A percentile compares a stretch with the other conserved stretches of the same genome.
phyloP scores from a whole-genome alignment of 1,140 invertebrate species.

The Drosophila hydei region DNA sequence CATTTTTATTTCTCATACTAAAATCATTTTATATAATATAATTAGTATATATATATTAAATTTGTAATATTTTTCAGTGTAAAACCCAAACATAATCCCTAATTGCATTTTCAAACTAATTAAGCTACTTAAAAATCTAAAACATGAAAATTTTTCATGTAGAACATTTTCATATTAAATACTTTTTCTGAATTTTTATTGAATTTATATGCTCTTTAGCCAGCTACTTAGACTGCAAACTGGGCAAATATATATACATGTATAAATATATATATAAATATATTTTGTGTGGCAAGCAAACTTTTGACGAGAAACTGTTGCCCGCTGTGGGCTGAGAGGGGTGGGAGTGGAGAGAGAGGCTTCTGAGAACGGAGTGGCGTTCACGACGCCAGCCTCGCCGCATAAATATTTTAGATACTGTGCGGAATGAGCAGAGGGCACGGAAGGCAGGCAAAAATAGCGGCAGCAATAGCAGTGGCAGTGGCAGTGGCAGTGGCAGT shows the following conservation, averaged over 20 bases:
- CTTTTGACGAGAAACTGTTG: slow-evolving; percentile 66
- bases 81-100: background rate
- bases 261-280: background rate
- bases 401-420: slow-evolving; percentile 66
- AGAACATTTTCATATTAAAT: slow-evolving; percentile 62
- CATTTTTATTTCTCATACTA: too few relatives aligned
- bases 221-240: slow-evolving; percentile 1
- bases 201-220: slow-evolving; percentile 58
- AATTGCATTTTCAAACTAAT: slow-evolving; percentile 9
- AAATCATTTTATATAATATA: too few relatives aligned
- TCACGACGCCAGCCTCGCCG: too few relatives aligned
- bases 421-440: background rate
- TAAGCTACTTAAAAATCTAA: background rate
- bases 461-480: too few relatives aligned
- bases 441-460: background rate
- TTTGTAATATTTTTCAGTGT: background rate
- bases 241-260: background rate
- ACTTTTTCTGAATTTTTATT: slow-evolving; percentile 50
- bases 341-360: background rate
- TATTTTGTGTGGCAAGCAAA: slow-evolving; percentile 32
- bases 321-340: slow-evolving; percentile 22
- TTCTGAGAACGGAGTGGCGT: background rate
- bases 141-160: slow-evolving; percentile 21
- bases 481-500: slow-evolving; percentile 41
- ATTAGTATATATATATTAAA: background rate